Evolutionary conservation across 2,888 invertebrate genomes (phyloP), one percentile per base, ranked within the genome.

Genomic region (Orchestes rusci): DNA sequence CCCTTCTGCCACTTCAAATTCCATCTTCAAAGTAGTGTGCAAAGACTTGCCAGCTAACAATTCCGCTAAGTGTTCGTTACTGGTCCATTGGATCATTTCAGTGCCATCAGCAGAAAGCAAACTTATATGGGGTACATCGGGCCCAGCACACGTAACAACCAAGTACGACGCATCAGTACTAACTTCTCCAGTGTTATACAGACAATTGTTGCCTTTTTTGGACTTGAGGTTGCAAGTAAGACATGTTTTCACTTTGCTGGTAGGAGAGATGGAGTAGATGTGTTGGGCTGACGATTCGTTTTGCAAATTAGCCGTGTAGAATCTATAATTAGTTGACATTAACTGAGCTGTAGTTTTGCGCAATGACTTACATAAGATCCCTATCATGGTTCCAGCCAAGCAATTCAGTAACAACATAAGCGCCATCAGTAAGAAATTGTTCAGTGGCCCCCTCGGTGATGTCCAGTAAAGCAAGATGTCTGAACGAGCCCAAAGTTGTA

Each of bases 241-340:
- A 66, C 94, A 95, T 41, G 73, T 70, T 51, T 74, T 66, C 57
- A 66, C 58, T 41, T 60, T 59, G 3, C 72, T 67, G n/a, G 71
- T 66, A 0, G 73, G 69, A 49, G 79, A 75, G 4, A 88, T 74
- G 5, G 80, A 76, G 71, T 84, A 93, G 30, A 95, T 70, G 66
- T 94, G 93, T 59, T 85, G 79, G 40, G 83, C 79, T 3, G 84
- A 79, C 0, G 91, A 81, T 63, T 87, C 83, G 8, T 74, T 71
- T 51, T 78, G 80, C 4, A 78, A 77, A 20, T 87, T 91, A 1
- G 90, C 90, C 55, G 82, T 76, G 69, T 87, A 96, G 73, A 90
- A 95, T 45, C 90, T 91, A 69, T 17, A 52, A 51, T n/a, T 31
- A 23, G 12, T 30, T 30, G 5, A 10, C 5, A n/a, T 30, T 30